Evolutionary conservation across 1,140 invertebrate genomes (phyloP).

Genomic region (Leptestheria dahalacensis): DNA sequence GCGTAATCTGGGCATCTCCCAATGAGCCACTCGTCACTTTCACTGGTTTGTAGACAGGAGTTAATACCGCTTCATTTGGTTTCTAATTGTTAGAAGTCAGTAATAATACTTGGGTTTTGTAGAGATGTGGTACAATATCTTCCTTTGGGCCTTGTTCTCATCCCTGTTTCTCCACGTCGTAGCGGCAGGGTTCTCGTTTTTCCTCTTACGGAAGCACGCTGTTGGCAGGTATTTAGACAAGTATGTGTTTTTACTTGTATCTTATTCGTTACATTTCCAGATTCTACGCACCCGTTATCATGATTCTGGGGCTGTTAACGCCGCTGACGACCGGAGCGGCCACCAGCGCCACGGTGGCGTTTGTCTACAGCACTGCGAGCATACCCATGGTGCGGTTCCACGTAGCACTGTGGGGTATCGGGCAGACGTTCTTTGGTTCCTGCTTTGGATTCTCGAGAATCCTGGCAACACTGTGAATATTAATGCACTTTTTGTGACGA

Average conservation of each 20-base stretch:
- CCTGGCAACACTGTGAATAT: slow-evolving; percentile 68
- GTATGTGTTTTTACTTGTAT: slow-evolving; percentile 16
- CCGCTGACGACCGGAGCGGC: slow-evolving; percentile 73
- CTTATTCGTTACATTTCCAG: slow-evolving; percentile 25
- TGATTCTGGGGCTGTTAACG: slow-evolving; percentile 71
- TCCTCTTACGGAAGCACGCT: slow-evolving; percentile 76
- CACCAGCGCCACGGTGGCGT: slow-evolving; percentile 82
- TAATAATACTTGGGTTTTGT: slow-evolving; percentile 27
- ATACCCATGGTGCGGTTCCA: slow-evolving; percentile 77
- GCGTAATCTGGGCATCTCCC: neutral
- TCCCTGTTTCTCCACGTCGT: slow-evolving; percentile 81
- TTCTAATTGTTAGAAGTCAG: neutral
- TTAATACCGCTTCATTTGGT: too few relatives aligned
- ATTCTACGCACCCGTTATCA: slow-evolving; percentile 73
- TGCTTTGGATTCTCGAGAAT: slow-evolving; percentile 84
- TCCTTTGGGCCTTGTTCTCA: slow-evolving; percentile 83
- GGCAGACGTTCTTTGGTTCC: slow-evolving; percentile 73
- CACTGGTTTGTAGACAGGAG: neutral
- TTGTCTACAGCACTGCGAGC: slow-evolving; percentile 75
- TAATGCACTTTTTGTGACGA: too few relatives aligned
- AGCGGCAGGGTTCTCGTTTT: slow-evolving; percentile 77
- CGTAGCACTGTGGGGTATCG: slow-evolving; percentile 82
- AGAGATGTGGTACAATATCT: slow-evolving; percentile 94
- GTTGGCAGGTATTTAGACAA: slow-evolving; percentile 52
- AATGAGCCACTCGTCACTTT: neutral